Base-by-base conservation (phyloP, 2,113 vertebrate genomes). In the Hypomesus transpacificus region DNA sequence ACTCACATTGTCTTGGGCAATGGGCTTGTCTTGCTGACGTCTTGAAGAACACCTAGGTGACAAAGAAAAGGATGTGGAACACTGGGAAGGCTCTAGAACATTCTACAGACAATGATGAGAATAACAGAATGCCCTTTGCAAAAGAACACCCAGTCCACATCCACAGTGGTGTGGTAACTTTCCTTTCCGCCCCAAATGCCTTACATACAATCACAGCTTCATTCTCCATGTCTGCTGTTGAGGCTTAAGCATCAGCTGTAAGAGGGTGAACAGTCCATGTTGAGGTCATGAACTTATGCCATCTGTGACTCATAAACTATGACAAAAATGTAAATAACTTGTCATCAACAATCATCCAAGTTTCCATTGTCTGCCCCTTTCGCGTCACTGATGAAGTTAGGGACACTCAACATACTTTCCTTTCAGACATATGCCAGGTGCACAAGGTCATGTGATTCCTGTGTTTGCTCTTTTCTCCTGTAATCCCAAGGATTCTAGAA, bases 301-400 rank as follows among this genome's bases (percentile, higher is more conserved):
- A 50, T 72, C 79, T 53, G 20, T 87, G 85, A 85, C 62, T 52
- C 76, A 84, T 73, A 82, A 81, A 88, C 84, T 87, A 86, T 83
- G 85, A 79, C 61, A 76, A 69, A 85, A 86, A 88, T 85, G 84
- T 89, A 87, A 91, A 90, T 85, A 89, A 18, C 28, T 61, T 24
- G 74, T 70, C 77, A 18, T 58, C 8, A 34, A 71, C 75, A 68
- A 14, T 64, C 82, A 82, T 84, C 80, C 81, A 79, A 78, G 65
- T 87, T 84, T 87, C 82, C 83, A 74, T 78, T 77, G 82, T 81
- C 75, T 69, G 81, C 70, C 69, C 69, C 34, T 13, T 72, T 69
- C 46, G 54, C 39, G 66, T 83, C 73, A 77, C 63, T 66, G 39
- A 46, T 46, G 39, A 46, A 69, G 51, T 53, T 68, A 14, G 17